Evolutionary conservation across 2,797 vertebrate genomes (phyloP), one percentile per base, ranked within the genome.

Genomic region (Halcyon badia): DNA sequence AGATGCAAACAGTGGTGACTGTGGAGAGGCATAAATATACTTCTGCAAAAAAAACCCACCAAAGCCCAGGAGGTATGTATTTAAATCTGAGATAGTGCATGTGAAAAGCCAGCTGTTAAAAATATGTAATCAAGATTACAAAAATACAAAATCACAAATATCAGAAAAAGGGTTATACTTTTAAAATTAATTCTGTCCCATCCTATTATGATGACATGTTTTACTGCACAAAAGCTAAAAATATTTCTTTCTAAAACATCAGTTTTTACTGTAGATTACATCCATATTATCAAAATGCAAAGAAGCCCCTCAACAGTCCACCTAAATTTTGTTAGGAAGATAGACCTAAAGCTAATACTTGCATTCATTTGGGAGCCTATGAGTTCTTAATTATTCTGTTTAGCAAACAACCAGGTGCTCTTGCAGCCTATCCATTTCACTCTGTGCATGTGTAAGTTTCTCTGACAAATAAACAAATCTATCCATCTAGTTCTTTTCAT

Each of bases 391-490:
- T 83, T 75, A 57, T 58, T 83, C 39, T 90, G 15, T 76, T 95
- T 65, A 86, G 19, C n/a, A 89, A 86, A 68, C 22, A 87, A 25
- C 8, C 22, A 75, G 35, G 37, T 86, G 24, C 15, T 89, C 48
- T 85, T 80, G 17, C 48, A 85, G 82, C 35, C 48, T 66, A 42
- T 75, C 35, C 24, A 42, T 87, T 71, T 61, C 49, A 58, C 14
- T 73, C 37, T 81, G 41, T 80, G 48, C 41, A 26, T 58, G 9
- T 57, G 14, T 54, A 83, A 75, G 21, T 19, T 44, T 60, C 58
- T 70, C 79, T 86, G 85, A 90, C 68, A 83, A 87, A 48, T 48
- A 48, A 48, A 89, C 25, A 92, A 90, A 87, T 70, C 37, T 26
- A 77, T 33, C 10, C 16, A 60, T 24, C 5, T 83, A 51, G 25